Base-by-base conservation (phyloP, 1,140 invertebrate species). In the Lordiphosa collinella region DNA sequence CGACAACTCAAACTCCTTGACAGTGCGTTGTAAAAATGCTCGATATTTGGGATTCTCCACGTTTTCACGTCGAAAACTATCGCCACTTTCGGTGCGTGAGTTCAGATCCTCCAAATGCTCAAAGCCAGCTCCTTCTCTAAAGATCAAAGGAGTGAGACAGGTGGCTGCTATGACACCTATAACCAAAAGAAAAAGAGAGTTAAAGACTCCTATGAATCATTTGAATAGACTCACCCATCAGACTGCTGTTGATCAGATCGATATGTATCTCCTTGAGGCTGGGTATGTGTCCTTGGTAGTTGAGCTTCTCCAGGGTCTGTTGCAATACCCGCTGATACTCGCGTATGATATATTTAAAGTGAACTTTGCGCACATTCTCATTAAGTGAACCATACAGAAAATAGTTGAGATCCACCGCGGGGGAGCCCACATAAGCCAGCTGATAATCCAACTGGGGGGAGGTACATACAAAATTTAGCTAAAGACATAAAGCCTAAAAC, bases 361-460 rank as follows among this genome's bases (percentile, higher is more conserved):
- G 89, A 0, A 74, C 71, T 58, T 87, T 87, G n/a, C 91, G 89
- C 3, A 92, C 87, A 65, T 91, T 90, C 41, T 90, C 90, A 35
- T 88, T 90, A 2, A 92, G 89, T 5, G 91, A 92, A 13, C 90
- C 91, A 43, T 90, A 92, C 3, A 93, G 68, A 38, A 92, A 88
- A 65, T 91, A 91, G 11, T 90, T 90, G 37, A 93, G 85, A 76
- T 93, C 92, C 31, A 92, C 86, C 12, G 91, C 91, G 10, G 92
- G 89, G 2, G 91, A 92, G 6, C 91, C 91, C 41, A 91, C 91
- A 36, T 91, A 90, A 1, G 89, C 74, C 32, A 92, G 60, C 86
- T 92, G 92, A 78, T 91, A 92, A 65, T 93, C 92, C 25, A 92
- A 78, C 65, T 92, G n/a, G 70, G 50, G 90, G 90, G 18, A 4